phyloP scores from a whole-genome alignment of 2,113 vertebrate genomes.

The Xenus cinereus region DNA sequence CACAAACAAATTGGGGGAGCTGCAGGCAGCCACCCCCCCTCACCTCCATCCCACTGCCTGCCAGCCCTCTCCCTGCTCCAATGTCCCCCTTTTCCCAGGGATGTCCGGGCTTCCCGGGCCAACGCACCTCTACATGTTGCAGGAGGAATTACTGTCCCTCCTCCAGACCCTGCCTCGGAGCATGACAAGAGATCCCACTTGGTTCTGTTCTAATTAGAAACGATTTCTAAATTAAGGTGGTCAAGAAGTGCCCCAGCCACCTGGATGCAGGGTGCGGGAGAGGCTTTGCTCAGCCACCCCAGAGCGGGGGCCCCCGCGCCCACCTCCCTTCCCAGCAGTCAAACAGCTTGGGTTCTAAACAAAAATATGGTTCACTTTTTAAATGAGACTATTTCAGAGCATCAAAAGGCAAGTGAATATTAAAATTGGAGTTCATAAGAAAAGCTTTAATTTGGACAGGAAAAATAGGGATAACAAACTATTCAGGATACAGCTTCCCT shows the following conservation, averaged over 20 bases:
- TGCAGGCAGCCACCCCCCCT: neutral
- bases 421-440: neutral
- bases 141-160: neutral
- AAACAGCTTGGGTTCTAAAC: neutral
- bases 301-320: neutral
- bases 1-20: neutral
- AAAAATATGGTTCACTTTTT: neutral
- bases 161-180: neutral
- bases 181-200: neutral
- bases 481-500: neutral
- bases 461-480: neutral
- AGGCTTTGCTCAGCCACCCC: neutral
- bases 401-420: neutral
- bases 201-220: neutral
- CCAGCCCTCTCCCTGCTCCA: neutral
- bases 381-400: neutral
- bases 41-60: fast-evolving
- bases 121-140: neutral
- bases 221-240: neutral
- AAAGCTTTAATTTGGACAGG: neutral
- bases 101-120: neutral
- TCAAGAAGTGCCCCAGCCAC: fast-evolving
- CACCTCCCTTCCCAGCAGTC: neutral
- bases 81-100: fast-evolving
- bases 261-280: fast-evolving